These are phyloP conservation scores for Aulostomus chinensis DNA, from an alignment of 2,797 vertebrate species.

Conservation along the genomic window DNA sequence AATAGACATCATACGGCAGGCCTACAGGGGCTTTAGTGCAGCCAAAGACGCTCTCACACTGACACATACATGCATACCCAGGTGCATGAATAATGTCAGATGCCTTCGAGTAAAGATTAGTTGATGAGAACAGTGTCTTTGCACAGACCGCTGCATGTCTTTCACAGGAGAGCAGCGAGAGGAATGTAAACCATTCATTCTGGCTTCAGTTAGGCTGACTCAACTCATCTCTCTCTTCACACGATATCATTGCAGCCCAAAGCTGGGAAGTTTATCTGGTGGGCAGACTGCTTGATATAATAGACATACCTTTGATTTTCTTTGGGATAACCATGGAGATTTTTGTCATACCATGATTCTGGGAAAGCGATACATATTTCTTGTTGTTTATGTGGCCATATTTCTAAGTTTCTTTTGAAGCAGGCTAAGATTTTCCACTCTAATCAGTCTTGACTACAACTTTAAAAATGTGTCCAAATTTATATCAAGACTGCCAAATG, in stretches of 20 bases:
- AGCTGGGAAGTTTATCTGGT: slow-evolving; percentile 33
- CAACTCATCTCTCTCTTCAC: slow-evolving; percentile 43
- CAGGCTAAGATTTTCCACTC: slow-evolving; percentile 23
- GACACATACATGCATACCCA: slow-evolving; percentile 13
- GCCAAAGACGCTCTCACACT: no score
- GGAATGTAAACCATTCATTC: slow-evolving; percentile 31
- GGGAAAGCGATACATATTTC: slow-evolving; percentile 16
- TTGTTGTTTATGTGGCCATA: slow-evolving; percentile 1
- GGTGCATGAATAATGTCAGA: slow-evolving; percentile 40
- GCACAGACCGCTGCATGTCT: slow-evolving; percentile 35
- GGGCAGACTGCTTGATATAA: slow-evolving; percentile 19
- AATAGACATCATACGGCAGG: no score
- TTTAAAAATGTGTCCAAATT: slow-evolving; percentile 1
- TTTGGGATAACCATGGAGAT: neutral
- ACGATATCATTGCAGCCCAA: slow-evolving; percentile 30
- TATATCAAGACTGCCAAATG: neutral
- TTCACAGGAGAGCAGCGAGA: slow-evolving; percentile 34
- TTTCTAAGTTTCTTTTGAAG: no score
- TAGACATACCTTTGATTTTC: slow-evolving; percentile 20
- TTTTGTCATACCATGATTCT: neutral
- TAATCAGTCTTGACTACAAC: neutral
- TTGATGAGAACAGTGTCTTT: slow-evolving; percentile 36
- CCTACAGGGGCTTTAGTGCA: no score
- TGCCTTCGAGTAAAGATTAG: slow-evolving; percentile 36
- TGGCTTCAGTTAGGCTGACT: slow-evolving; percentile 42